These are phyloP conservation scores for Doryteuthis pealeii DNA, from an alignment of 1,140 invertebrate species.

Conservation along the genomic window DNA sequence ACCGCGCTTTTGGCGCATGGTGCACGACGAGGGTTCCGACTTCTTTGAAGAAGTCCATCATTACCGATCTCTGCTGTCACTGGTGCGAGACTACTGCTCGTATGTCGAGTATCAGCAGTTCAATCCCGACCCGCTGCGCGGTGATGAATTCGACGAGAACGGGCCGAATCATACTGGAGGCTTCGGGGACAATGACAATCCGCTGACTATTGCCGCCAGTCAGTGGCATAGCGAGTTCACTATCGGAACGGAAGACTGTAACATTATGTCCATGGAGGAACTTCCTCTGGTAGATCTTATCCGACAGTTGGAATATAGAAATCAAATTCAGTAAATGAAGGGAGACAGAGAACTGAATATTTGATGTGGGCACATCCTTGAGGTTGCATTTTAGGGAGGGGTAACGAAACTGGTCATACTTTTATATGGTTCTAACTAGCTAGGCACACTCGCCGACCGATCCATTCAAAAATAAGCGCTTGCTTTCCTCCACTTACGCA, in stretches of 20 bases:
- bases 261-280: slow-evolving; percentile 34
- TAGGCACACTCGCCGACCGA: no score
- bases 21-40: slow-evolving; percentile 16
- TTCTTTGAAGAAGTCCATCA: slow-evolving; percentile 28
- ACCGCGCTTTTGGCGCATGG: slow-evolving; percentile 19
- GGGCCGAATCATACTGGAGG: not conserved
- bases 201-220: slow-evolving; percentile 20
- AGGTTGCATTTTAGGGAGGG: no score
- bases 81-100: slow-evolving; percentile 25
- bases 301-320: no score
- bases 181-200: no score
- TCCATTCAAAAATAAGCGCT: no score
- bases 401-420: no score
- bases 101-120: not conserved
- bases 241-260: slow-evolving; percentile 31
- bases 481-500: no score
- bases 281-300: slow-evolving; percentile 23
- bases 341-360: no score
- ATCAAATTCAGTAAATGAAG: no score
- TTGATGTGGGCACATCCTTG: no score
- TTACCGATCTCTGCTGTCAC: slow-evolving; percentile 23
- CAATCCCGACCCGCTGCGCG: not conserved
- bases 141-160: no score
- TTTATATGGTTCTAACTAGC: no score
- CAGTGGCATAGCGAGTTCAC: slow-evolving; percentile 34